A percentile compares a stretch with the other conserved stretches of the same genome.
These are phyloP conservation scores for Bradypodion ventrale DNA, from an alignment of 2,797 vertebrate species.

Conservation along the genomic window DNA sequence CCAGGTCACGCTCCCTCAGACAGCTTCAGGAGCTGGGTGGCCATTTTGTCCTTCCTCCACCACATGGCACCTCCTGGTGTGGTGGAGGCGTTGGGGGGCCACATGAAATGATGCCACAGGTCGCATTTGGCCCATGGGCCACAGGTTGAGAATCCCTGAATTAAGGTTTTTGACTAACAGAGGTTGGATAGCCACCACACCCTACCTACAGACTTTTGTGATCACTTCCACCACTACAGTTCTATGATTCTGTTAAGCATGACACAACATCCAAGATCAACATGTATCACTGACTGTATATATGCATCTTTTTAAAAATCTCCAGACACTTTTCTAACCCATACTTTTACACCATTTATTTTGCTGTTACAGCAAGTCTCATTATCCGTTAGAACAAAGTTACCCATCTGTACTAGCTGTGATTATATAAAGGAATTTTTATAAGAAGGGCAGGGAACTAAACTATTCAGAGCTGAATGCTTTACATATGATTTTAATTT, in stretches of 20 bases:
- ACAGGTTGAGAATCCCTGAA: too few species aligned
- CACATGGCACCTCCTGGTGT: too few species aligned
- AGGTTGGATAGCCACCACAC: too few species aligned
- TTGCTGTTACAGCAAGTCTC: conserved; percentile 21
- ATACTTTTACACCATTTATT: conserved; percentile 1
- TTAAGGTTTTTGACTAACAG: too few species aligned
- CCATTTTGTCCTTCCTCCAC: too few species aligned
- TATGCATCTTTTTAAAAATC: neutral
- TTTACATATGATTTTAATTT: conserved; percentile 37
- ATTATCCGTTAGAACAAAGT: conserved; percentile 21
- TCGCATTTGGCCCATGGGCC: too few species aligned
- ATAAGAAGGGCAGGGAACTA: conserved; percentile 15
- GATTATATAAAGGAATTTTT: conserved; percentile 18
- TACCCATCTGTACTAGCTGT: conserved; percentile 35
- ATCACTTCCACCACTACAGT: too few species aligned
- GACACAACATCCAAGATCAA: neutral
- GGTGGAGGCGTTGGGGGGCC: too few species aligned
- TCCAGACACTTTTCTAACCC: neutral
- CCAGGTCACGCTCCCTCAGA: too few species aligned
- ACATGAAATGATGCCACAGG: too few species aligned
- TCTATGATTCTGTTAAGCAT: neutral
- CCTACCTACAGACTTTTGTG: too few species aligned
- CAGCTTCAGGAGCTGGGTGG: too few species aligned
- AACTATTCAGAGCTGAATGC: conserved; percentile 18
- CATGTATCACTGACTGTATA: neutral